These are phyloP conservation scores for Tragelaphus oryx DNA, from an alignment of 2,797 vertebrate species.

Conservation along the genomic window DNA sequence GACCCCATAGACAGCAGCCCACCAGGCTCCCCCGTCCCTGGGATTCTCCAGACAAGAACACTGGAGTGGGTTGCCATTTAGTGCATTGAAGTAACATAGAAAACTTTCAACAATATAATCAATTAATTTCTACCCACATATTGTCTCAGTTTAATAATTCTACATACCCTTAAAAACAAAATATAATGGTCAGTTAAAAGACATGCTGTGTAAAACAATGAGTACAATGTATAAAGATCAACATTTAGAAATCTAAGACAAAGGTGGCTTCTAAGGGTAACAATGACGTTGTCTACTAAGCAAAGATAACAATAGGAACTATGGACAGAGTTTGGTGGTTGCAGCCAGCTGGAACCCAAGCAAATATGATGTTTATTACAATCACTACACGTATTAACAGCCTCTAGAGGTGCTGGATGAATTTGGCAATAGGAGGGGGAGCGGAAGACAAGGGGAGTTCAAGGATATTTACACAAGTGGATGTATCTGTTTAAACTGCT, in stretches of 20 bases:
- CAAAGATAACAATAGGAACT: conserved; percentile 72
- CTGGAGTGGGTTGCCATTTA: too few species aligned
- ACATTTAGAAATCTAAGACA: conserved; percentile 60
- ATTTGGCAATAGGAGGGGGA: conserved; percentile 44
- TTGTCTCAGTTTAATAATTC: background rate
- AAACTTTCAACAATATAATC: background rate
- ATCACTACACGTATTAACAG: conserved; percentile 74
- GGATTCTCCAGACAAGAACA: too few species aligned
- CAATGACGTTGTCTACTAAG: conserved; percentile 68
- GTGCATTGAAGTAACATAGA: background rate
- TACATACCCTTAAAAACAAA: conserved; percentile 31
- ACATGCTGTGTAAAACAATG: background rate
- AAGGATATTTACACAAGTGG: conserved; percentile 77
- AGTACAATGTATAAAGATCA: conserved; percentile 52
- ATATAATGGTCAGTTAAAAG: conserved; percentile 33
- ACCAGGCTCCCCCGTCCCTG: too few species aligned
- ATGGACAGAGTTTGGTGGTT: conserved; percentile 63
- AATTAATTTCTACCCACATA: background rate
- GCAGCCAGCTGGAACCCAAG: conserved; percentile 77
- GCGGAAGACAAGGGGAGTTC: conserved; percentile 44
- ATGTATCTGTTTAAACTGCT: conserved; percentile 77
- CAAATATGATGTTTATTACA: conserved; percentile 77
- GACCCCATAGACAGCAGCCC: too few species aligned
- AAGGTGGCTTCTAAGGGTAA: conserved; percentile 52
- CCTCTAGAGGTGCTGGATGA: conserved; percentile 74